Percentiles rank a stretch among this genome's conserved stretches.
Conservation (phyloP, 2,113 vertebrate species). For the Rhineura floridana region DNA sequence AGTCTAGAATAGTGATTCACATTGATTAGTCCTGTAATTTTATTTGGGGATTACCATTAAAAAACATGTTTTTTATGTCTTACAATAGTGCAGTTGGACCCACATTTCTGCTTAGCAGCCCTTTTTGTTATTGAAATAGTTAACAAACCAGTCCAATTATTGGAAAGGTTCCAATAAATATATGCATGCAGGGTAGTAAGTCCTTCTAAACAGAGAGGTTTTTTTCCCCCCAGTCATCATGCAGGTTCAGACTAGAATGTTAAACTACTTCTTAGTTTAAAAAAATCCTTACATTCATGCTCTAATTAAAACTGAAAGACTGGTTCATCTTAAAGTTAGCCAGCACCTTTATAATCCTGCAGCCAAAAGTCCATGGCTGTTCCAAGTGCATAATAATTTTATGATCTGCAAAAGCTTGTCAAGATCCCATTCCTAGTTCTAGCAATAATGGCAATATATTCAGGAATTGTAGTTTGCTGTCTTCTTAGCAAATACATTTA, state of each 20-base stretch:
- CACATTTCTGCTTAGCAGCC: neutral
- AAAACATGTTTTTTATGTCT: neutral
- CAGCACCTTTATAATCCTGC: neutral
- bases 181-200: neutral
- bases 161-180: neutral
- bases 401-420: neutral
- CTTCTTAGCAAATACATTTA: neutral
- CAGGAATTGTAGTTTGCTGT: neutral
- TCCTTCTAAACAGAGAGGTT: neutral
- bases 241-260: neutral
- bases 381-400: neutral
- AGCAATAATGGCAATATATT: neutral
- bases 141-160: neutral
- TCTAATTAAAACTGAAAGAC: neutral
- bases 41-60: conserved; percentile 6
- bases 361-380: neutral
- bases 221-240: neutral
- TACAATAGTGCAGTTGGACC: neutral
- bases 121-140: neutral
- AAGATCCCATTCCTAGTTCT: neutral
- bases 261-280: neutral
- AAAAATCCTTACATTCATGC: neutral
- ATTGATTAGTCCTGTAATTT: neutral
- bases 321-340: neutral
- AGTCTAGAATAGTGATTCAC: conserved; percentile 9